Percentiles rank a stretch among this genome's conserved stretches.
Conservation (phyloP, 2,888 invertebrate genomes). For the Himalopsyche kuldschensis region DNA sequence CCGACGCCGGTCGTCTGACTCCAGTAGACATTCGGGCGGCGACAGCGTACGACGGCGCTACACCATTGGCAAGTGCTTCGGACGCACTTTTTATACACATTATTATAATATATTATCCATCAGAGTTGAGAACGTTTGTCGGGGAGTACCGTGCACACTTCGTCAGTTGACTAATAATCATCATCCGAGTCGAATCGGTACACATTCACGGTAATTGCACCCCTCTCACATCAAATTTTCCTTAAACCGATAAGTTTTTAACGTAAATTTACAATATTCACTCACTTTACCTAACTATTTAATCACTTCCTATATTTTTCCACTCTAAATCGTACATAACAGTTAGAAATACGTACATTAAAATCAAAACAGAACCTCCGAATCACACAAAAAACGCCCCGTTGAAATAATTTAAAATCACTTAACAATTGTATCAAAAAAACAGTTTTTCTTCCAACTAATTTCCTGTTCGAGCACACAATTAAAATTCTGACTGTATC, state of each 20-base stretch:
- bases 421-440: neutral
- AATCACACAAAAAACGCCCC: too few relatives aligned
- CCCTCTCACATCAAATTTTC: neutral
- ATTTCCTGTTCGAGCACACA: too few relatives aligned
- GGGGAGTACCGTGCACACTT: neutral
- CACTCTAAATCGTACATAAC: neutral
- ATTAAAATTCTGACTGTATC: neutral
- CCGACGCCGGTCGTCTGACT: constrained; percentile 54
- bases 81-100: neutral
- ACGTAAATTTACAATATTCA: neutral
- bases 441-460: too few relatives aligned
- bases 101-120: neutral
- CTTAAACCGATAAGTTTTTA: neutral
- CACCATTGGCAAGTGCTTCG: constrained; percentile 5
- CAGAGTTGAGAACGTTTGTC: neutral
- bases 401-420: too few relatives aligned
- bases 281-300: neutral
- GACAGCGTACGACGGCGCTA: constrained; percentile 54
- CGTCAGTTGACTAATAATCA: neutral
- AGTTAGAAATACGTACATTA: too few relatives aligned
- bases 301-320: neutral
- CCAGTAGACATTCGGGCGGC: constrained; percentile 61
- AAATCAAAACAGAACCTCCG: too few relatives aligned
- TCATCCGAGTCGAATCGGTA: neutral
- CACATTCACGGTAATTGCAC: neutral